A percentile compares a stretch with the other conserved stretches of the same genome.
These are phyloP conservation scores for Cyanoderma ruficeps DNA, from an alignment of 2,113 vertebrate species.

Conservation along the genomic window DNA sequence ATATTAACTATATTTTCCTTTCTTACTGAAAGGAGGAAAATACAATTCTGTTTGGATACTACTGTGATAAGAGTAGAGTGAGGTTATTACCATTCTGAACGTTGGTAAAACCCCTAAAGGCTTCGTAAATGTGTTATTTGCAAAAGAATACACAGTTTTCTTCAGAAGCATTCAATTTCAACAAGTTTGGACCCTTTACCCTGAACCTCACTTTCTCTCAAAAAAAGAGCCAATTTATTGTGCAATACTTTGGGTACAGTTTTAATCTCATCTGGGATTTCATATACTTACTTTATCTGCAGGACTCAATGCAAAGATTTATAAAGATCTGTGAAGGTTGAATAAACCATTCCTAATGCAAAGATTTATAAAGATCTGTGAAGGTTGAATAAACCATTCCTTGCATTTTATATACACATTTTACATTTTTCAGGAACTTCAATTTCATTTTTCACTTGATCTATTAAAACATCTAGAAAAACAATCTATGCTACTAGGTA, in stretches of 20 bases:
- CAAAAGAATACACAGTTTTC: conserved; percentile 9
- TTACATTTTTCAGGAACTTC: neutral
- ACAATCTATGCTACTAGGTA: neutral
- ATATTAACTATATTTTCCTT: conserved; percentile 1
- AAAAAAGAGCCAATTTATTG: neutral
- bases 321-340: neutral
- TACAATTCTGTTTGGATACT: conserved; percentile 9
- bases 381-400: neutral
- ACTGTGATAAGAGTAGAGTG: conserved; percentile 22
- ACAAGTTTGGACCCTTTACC: neutral
- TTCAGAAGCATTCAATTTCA: neutral
- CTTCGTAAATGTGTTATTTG: neutral
- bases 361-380: neutral
- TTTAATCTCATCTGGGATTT: neutral
- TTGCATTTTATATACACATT: neutral
- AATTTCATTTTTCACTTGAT: neutral
- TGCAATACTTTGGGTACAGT: neutral
- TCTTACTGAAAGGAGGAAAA: neutral
- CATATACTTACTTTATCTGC: neutral
- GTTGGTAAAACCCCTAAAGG: neutral
- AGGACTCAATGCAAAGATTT: neutral
- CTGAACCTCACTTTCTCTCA: neutral
- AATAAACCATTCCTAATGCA: neutral
- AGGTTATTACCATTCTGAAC: neutral
- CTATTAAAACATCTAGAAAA: neutral